Conservation (phyloP, 2,113 vertebrate genomes). For the Myxocyprinus asiaticus region DNA sequence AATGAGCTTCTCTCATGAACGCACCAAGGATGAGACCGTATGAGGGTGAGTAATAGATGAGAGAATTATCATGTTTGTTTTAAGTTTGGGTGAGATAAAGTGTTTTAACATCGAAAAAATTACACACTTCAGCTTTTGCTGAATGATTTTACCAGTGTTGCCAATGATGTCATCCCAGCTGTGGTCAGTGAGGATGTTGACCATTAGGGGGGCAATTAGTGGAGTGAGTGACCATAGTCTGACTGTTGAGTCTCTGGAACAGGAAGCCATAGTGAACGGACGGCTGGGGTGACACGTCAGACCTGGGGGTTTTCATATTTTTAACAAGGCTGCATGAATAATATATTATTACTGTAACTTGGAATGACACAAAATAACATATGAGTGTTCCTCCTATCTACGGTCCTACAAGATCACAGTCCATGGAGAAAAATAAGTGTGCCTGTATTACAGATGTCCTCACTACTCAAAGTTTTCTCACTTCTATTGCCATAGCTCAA, state of each 20-base stretch:
- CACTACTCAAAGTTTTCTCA: no score
- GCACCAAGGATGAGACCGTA: no score
- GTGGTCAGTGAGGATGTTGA: constrained; percentile 85
- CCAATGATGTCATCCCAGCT: constrained; percentile 92
- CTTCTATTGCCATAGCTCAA: no score
- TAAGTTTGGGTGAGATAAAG: no score
- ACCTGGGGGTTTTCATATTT: constrained; percentile 68
- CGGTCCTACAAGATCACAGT: neutral
- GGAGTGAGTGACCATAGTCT: constrained; percentile 93
- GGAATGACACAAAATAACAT: neutral
- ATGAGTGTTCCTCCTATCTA: neutral
- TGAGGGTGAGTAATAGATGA: no score
- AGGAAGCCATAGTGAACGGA: constrained; percentile 96
- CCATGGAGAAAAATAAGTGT: neutral
- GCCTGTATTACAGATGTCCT: no score
- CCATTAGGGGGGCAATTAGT: constrained; percentile 85
- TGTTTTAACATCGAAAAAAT: no score
- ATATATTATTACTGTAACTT: constrained; percentile 2
- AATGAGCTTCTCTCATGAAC: no score
- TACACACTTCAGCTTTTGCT: no score
- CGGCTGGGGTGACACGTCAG: constrained; percentile 89
- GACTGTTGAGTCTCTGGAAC: constrained; percentile 95
- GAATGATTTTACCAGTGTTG: constrained; percentile 81
- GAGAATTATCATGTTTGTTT: no score
- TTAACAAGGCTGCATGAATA: neutral